Evolutionary conservation across 2,797 vertebrate species (phyloP).

Genomic region (Cossypha niveicapilla): DNA sequence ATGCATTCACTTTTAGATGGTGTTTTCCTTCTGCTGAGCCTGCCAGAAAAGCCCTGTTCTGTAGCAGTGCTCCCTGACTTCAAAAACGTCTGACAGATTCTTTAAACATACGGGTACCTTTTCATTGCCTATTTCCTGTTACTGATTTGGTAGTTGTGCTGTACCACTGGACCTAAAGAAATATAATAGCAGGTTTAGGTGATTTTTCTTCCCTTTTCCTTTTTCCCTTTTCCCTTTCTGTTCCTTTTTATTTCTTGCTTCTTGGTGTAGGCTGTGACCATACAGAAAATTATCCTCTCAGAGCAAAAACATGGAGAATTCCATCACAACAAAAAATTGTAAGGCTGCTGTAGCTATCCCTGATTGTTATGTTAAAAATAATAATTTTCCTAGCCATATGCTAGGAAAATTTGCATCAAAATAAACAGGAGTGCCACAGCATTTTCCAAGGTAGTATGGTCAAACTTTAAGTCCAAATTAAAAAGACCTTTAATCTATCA

Average conservation of each 20-base stretch:
- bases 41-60: background rate
- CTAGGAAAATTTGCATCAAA: background rate
- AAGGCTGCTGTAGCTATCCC: background rate
- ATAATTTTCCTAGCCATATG: background rate
- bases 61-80: background rate
- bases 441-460: background rate
- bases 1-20: rapidly evolving
- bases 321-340: background rate
- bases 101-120: background rate
- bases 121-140: background rate
- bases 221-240: background rate
- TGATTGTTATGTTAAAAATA: background rate
- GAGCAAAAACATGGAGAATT: background rate
- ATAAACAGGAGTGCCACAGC: background rate
- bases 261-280: background rate
- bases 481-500: background rate
- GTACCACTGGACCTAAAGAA: background rate
- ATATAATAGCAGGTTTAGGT: background rate
- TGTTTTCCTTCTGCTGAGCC: background rate
- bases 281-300: background rate
- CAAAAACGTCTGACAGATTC: background rate
- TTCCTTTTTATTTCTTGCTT: background rate
- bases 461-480: background rate
- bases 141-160: background rate
- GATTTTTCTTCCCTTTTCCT: background rate